Conservation (phyloP, 2,113 vertebrate species). For the Apodemus speciosus region DNA sequence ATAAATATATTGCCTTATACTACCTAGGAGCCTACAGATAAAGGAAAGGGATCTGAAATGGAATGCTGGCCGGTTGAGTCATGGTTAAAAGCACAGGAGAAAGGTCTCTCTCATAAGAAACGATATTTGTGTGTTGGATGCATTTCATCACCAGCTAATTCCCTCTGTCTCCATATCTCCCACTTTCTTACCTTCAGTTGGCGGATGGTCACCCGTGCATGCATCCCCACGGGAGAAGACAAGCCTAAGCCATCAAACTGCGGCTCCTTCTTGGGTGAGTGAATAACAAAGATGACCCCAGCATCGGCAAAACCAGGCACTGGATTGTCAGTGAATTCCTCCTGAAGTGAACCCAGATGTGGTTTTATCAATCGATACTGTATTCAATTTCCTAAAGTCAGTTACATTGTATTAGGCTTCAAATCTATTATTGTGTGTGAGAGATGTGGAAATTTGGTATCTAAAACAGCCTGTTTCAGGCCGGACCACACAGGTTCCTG, state of each 20-base stretch:
- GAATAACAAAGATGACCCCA: constrained; percentile 85
- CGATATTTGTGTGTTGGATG: neutral
- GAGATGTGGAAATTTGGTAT: neutral
- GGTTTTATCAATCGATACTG: neutral
- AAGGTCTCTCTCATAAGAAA: neutral
- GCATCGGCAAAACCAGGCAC: constrained; percentile 83
- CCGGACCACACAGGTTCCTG: neutral
- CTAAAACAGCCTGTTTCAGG: neutral
- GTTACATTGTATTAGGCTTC: neutral
- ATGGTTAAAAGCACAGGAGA: neutral
- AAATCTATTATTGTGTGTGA: neutral
- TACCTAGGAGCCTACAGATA: neutral
- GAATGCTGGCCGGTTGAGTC: neutral
- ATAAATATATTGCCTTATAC: neutral
- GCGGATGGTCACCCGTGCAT: constrained; percentile 80
- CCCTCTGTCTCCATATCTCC: neutral
- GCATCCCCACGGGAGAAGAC: constrained; percentile 82
- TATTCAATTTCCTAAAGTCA: neutral
- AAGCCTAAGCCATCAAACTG: constrained; percentile 86
- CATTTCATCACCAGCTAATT: neutral
- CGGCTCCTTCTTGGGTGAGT: constrained; percentile 82
- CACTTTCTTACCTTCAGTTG: constrained; percentile 83
- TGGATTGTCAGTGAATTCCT: constrained; percentile 85
- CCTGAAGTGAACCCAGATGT: constrained; percentile 70
- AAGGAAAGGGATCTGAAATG: neutral